These are phyloP conservation scores for Centropus bengalensis DNA, from an alignment of 2,113 vertebrate species.

Conservation along the genomic window DNA sequence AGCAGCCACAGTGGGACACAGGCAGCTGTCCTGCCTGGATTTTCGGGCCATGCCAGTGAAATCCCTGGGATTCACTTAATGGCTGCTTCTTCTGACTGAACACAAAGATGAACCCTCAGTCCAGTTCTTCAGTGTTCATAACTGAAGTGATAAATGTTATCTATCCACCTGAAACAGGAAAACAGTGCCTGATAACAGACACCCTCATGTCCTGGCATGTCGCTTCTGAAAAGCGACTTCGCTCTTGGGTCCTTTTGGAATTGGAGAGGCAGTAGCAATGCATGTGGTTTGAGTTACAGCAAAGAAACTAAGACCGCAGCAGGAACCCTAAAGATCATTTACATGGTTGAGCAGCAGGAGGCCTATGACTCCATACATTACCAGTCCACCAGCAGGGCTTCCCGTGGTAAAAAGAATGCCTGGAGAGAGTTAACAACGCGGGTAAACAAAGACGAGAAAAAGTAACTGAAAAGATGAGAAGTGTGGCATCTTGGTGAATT, in stretches of 20 bases:
- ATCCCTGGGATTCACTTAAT: neutral
- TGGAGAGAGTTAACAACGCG: neutral
- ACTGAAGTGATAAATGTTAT: neutral
- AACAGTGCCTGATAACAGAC: neutral
- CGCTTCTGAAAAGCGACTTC: neutral
- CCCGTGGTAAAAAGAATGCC: neutral
- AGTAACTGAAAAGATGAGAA: conserved; percentile 3
- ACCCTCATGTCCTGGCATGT: neutral
- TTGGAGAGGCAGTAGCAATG: neutral
- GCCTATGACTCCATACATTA: neutral
- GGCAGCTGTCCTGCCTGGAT: neutral
- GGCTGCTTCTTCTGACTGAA: neutral
- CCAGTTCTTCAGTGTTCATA: neutral
- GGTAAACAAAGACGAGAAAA: neutral
- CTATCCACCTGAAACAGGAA: neutral
- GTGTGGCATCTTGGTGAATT: neutral
- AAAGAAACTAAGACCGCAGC: neutral
- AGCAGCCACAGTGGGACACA: neutral
- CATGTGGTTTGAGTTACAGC: neutral
- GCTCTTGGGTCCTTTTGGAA: neutral
- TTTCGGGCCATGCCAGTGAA: neutral
- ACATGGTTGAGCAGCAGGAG: neutral
- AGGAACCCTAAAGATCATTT: neutral
- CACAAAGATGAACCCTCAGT: neutral
- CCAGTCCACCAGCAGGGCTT: neutral